Conservation (phyloP, 2,888 invertebrate genomes). For the Harpagoxenus sublaevis region DNA sequence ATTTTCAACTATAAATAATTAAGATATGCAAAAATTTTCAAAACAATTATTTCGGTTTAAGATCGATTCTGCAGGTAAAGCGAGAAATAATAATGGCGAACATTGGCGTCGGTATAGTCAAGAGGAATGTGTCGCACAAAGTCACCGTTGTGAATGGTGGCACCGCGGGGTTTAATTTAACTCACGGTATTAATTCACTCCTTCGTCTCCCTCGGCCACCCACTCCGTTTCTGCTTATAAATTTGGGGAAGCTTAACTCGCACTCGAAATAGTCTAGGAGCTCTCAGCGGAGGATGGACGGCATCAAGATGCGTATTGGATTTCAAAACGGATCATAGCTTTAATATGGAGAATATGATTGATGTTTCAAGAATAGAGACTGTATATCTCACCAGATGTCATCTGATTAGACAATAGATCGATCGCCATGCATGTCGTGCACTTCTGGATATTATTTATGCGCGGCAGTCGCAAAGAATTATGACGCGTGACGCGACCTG, state of each 20-base stretch:
- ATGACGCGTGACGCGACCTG: conserved; percentile 15
- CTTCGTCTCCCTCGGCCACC: conserved; percentile 76
- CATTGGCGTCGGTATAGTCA: background rate
- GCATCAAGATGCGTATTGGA: conserved; percentile 77
- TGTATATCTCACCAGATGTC: background rate
- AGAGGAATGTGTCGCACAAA: conserved; percentile 55
- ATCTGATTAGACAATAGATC: conserved; percentile 28
- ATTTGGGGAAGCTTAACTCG: conserved; percentile 83
- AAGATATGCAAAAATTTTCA: background rate
- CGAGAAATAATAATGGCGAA: conserved; percentile 20
- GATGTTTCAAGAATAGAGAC: background rate
- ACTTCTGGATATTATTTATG: conserved; percentile 24
- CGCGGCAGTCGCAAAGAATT: conserved; percentile 11
- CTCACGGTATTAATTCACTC: conserved; percentile 80
- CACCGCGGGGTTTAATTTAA: conserved; percentile 80
- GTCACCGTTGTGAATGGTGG: conserved; percentile 63
- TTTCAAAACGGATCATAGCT: conserved; percentile 75
- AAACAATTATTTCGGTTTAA: background rate
- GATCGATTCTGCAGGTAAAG: background rate
- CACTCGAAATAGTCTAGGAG: conserved; percentile 83
- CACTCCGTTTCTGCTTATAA: conserved; percentile 82
- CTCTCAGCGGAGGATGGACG: conserved; percentile 69
- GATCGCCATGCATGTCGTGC: background rate
- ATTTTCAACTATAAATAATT: background rate
- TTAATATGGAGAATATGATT: conserved; percentile 11